Evolutionary conservation across 2,797 vertebrate species (phyloP), one percentile per base, ranked within the genome.

Genomic region (Enteromius paludinosus): DNA sequence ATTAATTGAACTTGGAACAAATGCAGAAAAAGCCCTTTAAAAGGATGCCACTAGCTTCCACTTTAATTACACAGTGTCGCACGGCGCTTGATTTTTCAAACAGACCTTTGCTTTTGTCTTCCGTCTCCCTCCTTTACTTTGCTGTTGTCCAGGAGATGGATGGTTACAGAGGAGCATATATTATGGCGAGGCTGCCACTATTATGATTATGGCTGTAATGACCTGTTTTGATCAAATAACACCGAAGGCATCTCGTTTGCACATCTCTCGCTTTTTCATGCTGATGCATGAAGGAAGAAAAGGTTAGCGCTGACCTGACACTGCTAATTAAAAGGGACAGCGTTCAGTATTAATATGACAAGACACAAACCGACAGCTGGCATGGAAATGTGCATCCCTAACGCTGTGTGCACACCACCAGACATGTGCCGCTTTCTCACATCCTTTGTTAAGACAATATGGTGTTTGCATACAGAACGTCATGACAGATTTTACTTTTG

Each of bases 291-390:
- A 78, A 89, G 86, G 79, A 89, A 86, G 83, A 88, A 82, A 87
- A 87, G 81, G 82, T 88, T 89, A 78, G 61, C 49, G 7, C 83
- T 90, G 90, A 92, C 91, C 90, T 87, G 88, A 90, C 91, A 89
- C 89, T 78, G 87, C 90, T 90, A 87, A 93, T 92, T 92, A 91
- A 92, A 93, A 91, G 79, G 88, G 91, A 91, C 91, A 92, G 84
- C 87, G 90, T 91, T 89, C 91, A 92, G 84, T 87, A 90, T 91
- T 89, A 91, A 92, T 92, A 88, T 87, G 88, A 90, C 84, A 79
- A 83, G 86, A 90, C 88, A 87, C 84, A 85, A 82, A 88, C 84
- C 86, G 88, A 91, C 88, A 88, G 90, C 87, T 89, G 85, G 89
- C 88, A 91, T 87, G 77, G 87, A 89, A 91, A 88, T 87, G 68